Evolutionary conservation across 2,888 invertebrate species (phyloP).

Genomic region (Acanthosepion pharaonis): DNA sequence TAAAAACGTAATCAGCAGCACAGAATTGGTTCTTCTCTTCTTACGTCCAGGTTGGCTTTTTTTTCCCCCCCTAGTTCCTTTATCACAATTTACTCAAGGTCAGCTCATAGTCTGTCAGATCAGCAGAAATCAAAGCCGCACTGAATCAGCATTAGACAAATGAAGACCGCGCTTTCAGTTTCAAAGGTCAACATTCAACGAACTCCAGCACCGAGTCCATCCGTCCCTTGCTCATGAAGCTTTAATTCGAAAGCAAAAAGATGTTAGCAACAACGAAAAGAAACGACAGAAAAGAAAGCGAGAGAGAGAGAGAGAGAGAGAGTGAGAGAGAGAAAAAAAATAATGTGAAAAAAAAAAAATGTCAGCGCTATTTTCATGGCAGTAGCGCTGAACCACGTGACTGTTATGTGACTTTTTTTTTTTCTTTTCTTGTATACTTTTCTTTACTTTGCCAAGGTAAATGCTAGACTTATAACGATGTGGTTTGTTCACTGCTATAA

Average conservation of each 20-base stretch:
- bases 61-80: neutral
- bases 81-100: neutral
- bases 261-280: neutral
- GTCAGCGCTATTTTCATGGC: no score
- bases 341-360: no score
- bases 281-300: no score
- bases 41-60: neutral
- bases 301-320: no score
- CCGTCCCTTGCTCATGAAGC: neutral
- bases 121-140: neutral
- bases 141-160: neutral
- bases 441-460: no score
- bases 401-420: no score
- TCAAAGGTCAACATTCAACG: neutral
- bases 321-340: no score
- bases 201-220: neutral
- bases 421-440: no score
- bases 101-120: neutral
- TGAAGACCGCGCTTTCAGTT: neutral
- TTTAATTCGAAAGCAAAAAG: neutral
- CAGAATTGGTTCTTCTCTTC: neutral
- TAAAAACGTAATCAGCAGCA: no score
- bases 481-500: no score
- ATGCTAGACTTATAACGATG: no score
- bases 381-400: no score